Conservation (phyloP, 2,113 vertebrate species). For the Cercopithecus mona region DNA sequence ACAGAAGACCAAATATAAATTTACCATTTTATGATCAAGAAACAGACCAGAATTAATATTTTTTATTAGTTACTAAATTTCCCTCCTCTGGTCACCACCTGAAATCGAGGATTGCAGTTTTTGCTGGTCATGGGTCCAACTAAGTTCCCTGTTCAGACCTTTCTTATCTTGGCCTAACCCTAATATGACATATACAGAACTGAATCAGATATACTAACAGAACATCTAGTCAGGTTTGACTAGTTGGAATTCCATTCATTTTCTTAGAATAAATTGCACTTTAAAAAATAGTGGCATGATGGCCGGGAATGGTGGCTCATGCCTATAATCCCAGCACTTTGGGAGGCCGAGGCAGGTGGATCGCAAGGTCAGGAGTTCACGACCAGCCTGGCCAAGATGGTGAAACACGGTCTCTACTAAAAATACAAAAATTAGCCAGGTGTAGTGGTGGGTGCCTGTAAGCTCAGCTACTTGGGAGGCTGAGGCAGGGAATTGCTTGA, state of each 20-base stretch:
- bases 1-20: constrained; percentile 55
- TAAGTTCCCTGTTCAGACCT: neutral
- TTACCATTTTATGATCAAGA: constrained; percentile 43
- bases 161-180: constrained; percentile 20
- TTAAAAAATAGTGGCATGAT: neutral
- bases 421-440: too few relatives aligned
- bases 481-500: too few relatives aligned
- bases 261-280: constrained; percentile 3
- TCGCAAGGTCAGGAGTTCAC: too few relatives aligned
- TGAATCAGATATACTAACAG: neutral
- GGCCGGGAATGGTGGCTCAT: too few relatives aligned
- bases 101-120: constrained; percentile 1
- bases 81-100: neutral
- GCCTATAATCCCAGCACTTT: too few relatives aligned
- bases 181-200: neutral
- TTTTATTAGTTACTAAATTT: constrained; percentile 17
- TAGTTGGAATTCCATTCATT: constrained; percentile 31
- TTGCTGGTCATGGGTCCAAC: neutral
- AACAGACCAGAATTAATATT: constrained; percentile 55
- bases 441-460: too few relatives aligned
- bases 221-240: neutral
- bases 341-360: too few relatives aligned
- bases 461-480: too few relatives aligned
- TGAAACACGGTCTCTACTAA: too few relatives aligned
- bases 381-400: too few relatives aligned